Conservation (phyloP, 2,797 vertebrate genomes). For the Champsocephalus gunnari region DNA sequence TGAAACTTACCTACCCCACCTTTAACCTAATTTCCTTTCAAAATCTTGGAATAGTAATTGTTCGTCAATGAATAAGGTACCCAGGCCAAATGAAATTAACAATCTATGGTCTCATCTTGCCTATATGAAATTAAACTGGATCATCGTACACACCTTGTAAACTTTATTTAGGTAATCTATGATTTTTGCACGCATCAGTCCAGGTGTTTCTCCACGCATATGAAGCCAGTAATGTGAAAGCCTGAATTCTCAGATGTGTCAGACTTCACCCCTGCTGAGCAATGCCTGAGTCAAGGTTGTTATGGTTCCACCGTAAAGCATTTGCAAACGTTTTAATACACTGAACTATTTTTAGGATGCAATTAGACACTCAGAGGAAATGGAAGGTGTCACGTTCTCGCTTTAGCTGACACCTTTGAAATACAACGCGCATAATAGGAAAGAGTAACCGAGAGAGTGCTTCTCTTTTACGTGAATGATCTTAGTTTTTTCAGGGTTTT, state of each 20-base stretch:
- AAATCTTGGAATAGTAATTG: no score
- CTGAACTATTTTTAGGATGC: slow-evolving; percentile 56
- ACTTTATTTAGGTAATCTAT: background rate
- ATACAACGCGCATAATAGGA: slow-evolving; percentile 27
- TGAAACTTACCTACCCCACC: no score
- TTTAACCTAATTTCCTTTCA: no score
- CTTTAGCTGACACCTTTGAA: slow-evolving; percentile 19
- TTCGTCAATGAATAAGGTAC: background rate
- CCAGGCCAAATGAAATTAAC: background rate
- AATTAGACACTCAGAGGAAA: slow-evolving; percentile 46
- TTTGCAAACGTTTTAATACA: slow-evolving; percentile 23
- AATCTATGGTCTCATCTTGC: background rate
- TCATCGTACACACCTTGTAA: background rate
- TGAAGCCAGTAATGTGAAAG: background rate
- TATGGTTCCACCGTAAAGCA: background rate
- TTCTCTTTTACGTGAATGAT: slow-evolving; percentile 9
- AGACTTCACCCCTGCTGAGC: slow-evolving; percentile 12
- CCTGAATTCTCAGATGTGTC: slow-evolving; percentile 44
- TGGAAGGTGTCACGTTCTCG: slow-evolving; percentile 38
- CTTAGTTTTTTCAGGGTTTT: background rate
- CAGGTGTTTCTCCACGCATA: background rate
- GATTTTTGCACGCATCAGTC: background rate
- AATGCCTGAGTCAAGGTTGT: slow-evolving; percentile 32
- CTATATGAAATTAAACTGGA: background rate
- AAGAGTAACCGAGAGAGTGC: slow-evolving; percentile 20